These are phyloP conservation scores for Hanleya hanleyi DNA, from an alignment of 2,888 invertebrate species.

Conservation along the genomic window DNA sequence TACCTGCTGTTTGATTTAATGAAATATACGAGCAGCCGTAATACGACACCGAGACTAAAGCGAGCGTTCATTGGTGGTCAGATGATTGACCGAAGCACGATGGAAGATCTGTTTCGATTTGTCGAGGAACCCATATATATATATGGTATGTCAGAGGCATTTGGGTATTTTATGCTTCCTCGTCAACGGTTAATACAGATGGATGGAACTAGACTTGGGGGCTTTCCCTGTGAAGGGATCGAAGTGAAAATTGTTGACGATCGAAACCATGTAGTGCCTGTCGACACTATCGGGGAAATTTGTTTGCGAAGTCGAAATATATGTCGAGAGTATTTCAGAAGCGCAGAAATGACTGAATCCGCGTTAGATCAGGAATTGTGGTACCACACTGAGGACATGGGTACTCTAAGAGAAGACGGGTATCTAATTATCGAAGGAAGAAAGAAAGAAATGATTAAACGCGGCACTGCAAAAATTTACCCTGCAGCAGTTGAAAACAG, in stretches of 20 bases:
- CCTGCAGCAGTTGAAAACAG: conserved; percentile 11
- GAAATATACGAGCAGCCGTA: background rate
- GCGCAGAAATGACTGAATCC: background rate
- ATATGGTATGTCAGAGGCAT: background rate
- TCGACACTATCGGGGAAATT: conserved; percentile 10
- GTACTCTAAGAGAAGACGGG: background rate
- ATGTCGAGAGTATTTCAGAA: background rate
- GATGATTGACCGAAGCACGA: background rate
- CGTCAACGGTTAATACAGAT: background rate
- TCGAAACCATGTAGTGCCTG: background rate
- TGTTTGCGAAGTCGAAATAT: background rate
- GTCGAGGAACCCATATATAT: background rate
- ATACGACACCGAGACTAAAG: background rate
- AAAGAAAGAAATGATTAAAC: conserved; percentile 8
- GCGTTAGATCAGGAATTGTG: background rate
- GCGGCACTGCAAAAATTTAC: conserved; percentile 8
- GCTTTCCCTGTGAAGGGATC: background rate
- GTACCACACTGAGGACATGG: conserved; percentile 16
- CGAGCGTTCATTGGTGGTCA: background rate
- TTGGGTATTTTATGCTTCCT: background rate
- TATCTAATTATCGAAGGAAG: background rate
- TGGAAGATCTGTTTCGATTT: background rate
- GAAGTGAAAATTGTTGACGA: conserved; percentile 15
- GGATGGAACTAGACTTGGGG: no score
- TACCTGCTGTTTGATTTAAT: background rate